Percentiles rank a stretch among this genome's conserved stretches.
Conservation (phyloP, 2,113 vertebrate species). For the Lasiurus cinereus region DNA sequence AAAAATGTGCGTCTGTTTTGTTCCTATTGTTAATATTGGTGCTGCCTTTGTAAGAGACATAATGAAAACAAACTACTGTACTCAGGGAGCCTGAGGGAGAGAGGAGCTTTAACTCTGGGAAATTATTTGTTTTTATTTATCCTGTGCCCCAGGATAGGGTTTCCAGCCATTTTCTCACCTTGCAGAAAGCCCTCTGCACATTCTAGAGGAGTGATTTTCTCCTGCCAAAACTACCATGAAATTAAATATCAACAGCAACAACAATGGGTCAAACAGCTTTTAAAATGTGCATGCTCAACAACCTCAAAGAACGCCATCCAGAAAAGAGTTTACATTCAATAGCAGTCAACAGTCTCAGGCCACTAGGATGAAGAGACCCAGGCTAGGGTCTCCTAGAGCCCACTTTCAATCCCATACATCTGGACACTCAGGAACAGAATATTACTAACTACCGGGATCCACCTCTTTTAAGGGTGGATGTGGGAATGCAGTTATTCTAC, state of each 20-base stretch:
- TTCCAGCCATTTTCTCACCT: constrained; percentile 55
- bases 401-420: neutral
- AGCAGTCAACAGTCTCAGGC: neutral
- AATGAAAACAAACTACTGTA: constrained; percentile 78
- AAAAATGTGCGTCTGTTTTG: constrained; percentile 72
- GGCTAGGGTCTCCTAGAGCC: neutral
- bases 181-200: constrained; percentile 45
- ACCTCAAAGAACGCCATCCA: neutral
- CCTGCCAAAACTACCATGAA: constrained; percentile 45
- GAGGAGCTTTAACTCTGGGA: constrained; percentile 69
- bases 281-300: neutral
- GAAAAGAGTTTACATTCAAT: neutral
- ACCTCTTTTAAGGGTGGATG: neutral
- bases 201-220: constrained; percentile 50
- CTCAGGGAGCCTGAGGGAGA: constrained; percentile 50
- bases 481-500: neutral
- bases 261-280: neutral
- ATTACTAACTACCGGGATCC: neutral
- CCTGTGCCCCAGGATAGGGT: constrained; percentile 26
- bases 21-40: constrained; percentile 71
- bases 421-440: neutral
- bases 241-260: constrained; percentile 39
- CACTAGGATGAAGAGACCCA: neutral
- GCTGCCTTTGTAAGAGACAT: constrained; percentile 67
- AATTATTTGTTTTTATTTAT: constrained; percentile 71